Evolutionary conservation across 2,888 invertebrate genomes (phyloP), one percentile per base, ranked within the genome.

Genomic region (Macrophya annulata): DNA sequence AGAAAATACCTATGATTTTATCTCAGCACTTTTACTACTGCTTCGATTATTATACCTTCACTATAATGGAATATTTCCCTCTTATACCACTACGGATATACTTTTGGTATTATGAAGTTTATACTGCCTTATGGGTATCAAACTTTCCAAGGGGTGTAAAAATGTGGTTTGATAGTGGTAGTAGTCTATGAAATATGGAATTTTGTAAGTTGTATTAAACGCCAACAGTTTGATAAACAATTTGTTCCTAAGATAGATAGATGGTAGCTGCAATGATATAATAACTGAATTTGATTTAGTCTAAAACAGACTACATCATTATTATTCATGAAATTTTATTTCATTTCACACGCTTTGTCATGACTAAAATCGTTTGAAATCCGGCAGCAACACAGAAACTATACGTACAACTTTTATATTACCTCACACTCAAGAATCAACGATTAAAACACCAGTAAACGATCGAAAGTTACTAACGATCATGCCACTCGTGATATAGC

Each of bases 21-120:
- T 71, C 37, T 71, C 71, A 40, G 9, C 71, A 8, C 71, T 71
- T 68, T 55, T 62, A 37, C 71, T 40, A 37, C 37, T 31, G n/a
- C n/a, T 71, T 40, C 71, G 71, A 71, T 71, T 31, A 71, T 40
- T 71, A 71, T 37, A 40, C 71, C 71, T 71, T 40, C 40, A 40
- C 37, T 71, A 71, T n/a, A n/a, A n/a, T 40, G 17, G 71, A 37
- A 40, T 40, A 71, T 71, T 3, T 62, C 15, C 1, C 37, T 17
- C 37, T 71, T 6, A 37, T 6, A 37, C 17, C 71, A 12, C 17
- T 71, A 40, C 68, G 40, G 40, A 71, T 71, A 71, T 71, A 71
- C 71, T 71, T 71, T 71, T 71, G 37, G 71, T 71, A 71, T 71
- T 71, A 71, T 71, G 71, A 71, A 71, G 71, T 71, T 71, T 71